Evolutionary conservation across 1,140 invertebrate species (phyloP), one percentile per base, ranked within the genome.

Genomic region (Orchestia grillus): DNA sequence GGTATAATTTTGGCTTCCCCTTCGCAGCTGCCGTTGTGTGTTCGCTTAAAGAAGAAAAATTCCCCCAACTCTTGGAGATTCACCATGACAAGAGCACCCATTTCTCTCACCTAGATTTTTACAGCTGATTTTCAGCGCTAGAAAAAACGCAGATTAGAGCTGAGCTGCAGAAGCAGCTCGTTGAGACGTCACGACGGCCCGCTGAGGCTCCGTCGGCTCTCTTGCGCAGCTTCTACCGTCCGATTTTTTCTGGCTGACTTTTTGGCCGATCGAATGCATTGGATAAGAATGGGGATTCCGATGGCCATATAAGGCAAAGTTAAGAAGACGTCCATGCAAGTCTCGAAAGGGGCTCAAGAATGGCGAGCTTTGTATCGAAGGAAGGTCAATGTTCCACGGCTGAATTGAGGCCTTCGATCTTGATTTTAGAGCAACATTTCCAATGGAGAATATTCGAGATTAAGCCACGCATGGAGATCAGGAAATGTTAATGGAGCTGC

Each of bases 321-420:
- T 94, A 94, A 94, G 92, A 94, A 94, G 92, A 94, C 92, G 43
- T 42, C 92, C 92, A 94, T 94, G 92, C 92, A 42, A 45, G 44
- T 42, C 88, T 41, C 41, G 62, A 77, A 77, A 4, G 43, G 88
- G 88, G 88, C 43, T 90, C 11, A 15, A 90, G 88, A 41, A 42
- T 44, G 11, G 43, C 88, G 88, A 28, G 6, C 88, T 90, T 90
- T 90, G 88, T 90, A 90, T 44, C 28, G 88, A 90, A 8, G 41
- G 88, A 90, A 90, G 88, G 88, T 90, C 88, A 90, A 90, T 44
- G 88, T 90, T 90, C 88, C 88, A 19, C 88, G 88, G 15, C 62
- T 36, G 11, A 77, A 28, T 77, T 36, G 36, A 28, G 62, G 62
- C 28, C 11, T 77, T 77, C 62, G 28, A 77, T 77, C 62, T 77